phyloP scores from a whole-genome alignment of 2,888 invertebrate genomes.

The Drosophila prostipennis region DNA sequence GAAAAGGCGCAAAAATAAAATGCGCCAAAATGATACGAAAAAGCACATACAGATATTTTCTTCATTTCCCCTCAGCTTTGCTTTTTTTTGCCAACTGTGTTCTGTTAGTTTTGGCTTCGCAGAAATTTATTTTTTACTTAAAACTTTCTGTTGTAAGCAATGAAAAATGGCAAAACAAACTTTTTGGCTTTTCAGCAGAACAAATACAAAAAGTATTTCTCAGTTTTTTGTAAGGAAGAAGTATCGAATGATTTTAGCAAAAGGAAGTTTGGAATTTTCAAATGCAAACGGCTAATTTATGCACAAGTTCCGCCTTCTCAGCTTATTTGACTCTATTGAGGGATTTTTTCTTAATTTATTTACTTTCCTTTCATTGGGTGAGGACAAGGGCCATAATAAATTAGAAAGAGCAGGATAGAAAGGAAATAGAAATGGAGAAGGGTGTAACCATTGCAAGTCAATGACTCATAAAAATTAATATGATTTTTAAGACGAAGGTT shows the following conservation, averaged over 20 bases:
- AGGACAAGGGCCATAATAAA: conserved; percentile 20
- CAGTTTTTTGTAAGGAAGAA: conserved; percentile 45
- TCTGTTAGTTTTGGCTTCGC: conserved; percentile 55
- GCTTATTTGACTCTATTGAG: conserved; percentile 45
- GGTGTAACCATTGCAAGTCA: not conserved
- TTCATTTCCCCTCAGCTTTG: not conserved
- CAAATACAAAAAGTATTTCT: conserved; percentile 42
- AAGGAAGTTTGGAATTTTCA: conserved; percentile 69
- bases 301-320: conserved; percentile 71
- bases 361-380: conserved; percentile 60
- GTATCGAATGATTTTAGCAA: conserved; percentile 74
- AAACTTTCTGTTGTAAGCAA: conserved; percentile 78
- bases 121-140: conserved; percentile 78
- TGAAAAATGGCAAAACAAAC: conserved; percentile 78
- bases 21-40: conserved; percentile 36
- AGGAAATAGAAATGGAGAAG: not conserved
- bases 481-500: not conserved
- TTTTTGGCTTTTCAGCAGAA: conserved; percentile 71
- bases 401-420: not conserved
- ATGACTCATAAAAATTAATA: conserved; percentile 3
- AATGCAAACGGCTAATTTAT: conserved; percentile 78
- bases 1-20: conserved; percentile 15
- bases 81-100: conserved; percentile 36
- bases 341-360: conserved; percentile 63
- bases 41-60: conserved; percentile 34